phyloP scores from a whole-genome alignment of 2,888 invertebrate genomes.

The Nebria brevicollis region DNA sequence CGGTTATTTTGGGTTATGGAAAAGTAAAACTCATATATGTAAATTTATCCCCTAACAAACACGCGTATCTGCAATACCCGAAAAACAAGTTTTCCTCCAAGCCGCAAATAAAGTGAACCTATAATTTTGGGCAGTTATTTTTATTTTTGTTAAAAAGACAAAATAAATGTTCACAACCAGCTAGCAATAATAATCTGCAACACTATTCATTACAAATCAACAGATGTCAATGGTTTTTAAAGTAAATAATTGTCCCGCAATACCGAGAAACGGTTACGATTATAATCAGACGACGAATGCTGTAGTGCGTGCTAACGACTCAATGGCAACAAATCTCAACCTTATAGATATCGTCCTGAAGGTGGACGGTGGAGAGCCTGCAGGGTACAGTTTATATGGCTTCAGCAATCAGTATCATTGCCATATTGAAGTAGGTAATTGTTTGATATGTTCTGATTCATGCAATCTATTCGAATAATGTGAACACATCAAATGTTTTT shows the following conservation, averaged over 20 bases:
- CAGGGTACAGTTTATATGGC: slow-evolving; percentile 34
- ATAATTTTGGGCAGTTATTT: slow-evolving; percentile 11
- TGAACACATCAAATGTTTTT: not conserved
- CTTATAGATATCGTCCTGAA: slow-evolving; percentile 19
- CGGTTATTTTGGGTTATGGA: not conserved
- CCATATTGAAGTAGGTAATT: slow-evolving; percentile 42
- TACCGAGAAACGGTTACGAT: slow-evolving; percentile 43
- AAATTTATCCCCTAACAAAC: not conserved
- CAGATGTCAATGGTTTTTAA: slow-evolving; percentile 39
- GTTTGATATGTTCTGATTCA: slow-evolving; percentile 23
- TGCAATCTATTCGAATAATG: slow-evolving; percentile 23
- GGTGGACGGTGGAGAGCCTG: slow-evolving; percentile 16
- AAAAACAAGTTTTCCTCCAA: not conserved
- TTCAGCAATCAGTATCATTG: slow-evolving; percentile 37
- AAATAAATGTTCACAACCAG: slow-evolving; percentile 8
- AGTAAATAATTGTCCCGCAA: slow-evolving; percentile 26
- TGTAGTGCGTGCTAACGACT: slow-evolving; percentile 39
- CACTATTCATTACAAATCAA: slow-evolving; percentile 40
- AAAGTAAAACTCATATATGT: not conserved
- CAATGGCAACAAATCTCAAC: slow-evolving; percentile 24
- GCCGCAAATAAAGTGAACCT: slow-evolving; percentile 4
- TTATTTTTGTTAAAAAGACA: slow-evolving; percentile 7
- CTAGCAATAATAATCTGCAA: slow-evolving; percentile 5
- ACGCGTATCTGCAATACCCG: not conserved
- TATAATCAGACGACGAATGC: slow-evolving; percentile 35